Evolutionary conservation across 2,797 vertebrate species (phyloP), one percentile per base, ranked within the genome.

Genomic region (Fistularia tabacaria): DNA sequence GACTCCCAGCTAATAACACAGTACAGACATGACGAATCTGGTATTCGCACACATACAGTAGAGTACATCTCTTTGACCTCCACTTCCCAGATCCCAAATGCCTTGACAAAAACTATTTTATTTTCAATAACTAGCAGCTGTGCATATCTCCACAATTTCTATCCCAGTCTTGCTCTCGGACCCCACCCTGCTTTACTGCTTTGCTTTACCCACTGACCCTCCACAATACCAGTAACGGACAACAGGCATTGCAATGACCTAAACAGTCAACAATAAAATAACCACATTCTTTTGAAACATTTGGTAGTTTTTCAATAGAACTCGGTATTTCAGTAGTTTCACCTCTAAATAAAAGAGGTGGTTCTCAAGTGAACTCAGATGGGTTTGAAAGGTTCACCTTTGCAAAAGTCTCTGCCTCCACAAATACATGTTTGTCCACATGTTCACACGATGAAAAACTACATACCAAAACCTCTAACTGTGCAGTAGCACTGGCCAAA

Each of bases 401-500:
- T 36, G 51, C 41, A 49, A 46, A 42, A 68, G 48, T 57, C 53
- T 72, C 58, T 38, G 37, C 14, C 36, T 39, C 14, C 42, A 13
- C 54, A 49, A 14, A 44, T 52, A 48, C 64, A 70, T 47, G 45
- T 56, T 47, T 2, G 25, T 25, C 25, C 46, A 54, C 62, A 57
- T 70, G 57, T 69, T 72, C 11, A 36, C 44, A 58, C 36, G 37
- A 38, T 56, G 59, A 77, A 70, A 71, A 59, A 74, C 55, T 43
- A 49, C 43, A 62, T 53, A 73, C 42, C 69, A 8, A 65, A 51
- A 49, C 43, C 54, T 14, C 54, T 49, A 81, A 62, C 55, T 10
- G 38, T 25, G 36, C 64, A 49, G 79, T 38, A 68, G 57, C 82
- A 66, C 79, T 25, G 76, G 72, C 79, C 76, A 82, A 85, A 85